Conservation (phyloP, 2,113 vertebrate genomes). For the Empidonax alnorum region DNA sequence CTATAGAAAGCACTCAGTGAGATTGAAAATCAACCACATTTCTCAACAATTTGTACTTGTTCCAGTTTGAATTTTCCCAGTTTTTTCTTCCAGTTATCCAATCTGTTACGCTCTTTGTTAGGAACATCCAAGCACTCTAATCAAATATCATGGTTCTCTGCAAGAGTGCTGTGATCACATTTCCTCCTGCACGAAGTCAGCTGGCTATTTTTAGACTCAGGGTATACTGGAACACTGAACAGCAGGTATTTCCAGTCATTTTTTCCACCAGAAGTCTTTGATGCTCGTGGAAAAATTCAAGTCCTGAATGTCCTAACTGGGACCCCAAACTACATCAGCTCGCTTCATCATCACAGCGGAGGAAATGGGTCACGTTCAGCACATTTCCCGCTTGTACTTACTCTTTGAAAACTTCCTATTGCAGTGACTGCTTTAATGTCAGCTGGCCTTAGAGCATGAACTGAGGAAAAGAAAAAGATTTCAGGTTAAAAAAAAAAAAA, state of each 20-base stretch:
- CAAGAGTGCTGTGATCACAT: neutral
- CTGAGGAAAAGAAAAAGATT: conserved; percentile 58
- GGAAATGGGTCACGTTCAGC: neutral
- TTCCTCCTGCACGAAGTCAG: neutral
- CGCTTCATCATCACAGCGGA: neutral
- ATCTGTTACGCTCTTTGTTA: neutral
- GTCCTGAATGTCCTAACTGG: neutral
- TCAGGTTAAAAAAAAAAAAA: neutral
- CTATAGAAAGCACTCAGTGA: neutral
- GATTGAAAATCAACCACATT: neutral
- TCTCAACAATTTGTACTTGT: neutral
- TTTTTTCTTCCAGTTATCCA: neutral
- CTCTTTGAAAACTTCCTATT: conserved; percentile 68
- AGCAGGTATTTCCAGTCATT: conserved; percentile 32
- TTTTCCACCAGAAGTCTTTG: conserved; percentile 18
- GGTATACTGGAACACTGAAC: neutral
- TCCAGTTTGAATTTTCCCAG: conserved; percentile 5
- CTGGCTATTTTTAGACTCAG: neutral
- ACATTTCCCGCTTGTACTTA: conserved; percentile 59
- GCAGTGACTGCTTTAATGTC: conserved; percentile 74
- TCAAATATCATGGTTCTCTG: neutral
- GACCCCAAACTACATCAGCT: neutral
- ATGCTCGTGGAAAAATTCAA: neutral
- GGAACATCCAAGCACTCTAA: conserved; percentile 16
- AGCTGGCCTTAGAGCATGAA: conserved; percentile 73